Percentiles rank a stretch among this genome's conserved stretches.
phyloP scores from a whole-genome alignment of 2,113 vertebrate species.

The Herpailurus yagouaroundi region DNA sequence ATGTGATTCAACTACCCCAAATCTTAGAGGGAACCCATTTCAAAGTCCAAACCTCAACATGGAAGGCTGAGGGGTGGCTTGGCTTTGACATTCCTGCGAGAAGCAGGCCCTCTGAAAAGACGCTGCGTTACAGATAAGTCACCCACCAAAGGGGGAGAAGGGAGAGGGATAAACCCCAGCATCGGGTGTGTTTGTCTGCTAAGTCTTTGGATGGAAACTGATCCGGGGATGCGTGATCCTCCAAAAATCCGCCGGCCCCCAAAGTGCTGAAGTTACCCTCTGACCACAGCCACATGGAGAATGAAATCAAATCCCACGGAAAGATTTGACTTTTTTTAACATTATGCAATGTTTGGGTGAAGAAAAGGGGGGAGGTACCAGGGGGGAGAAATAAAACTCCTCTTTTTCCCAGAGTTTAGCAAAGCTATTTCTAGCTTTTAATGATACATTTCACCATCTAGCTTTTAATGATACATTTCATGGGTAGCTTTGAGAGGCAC shows the following conservation, averaged over 20 bases:
- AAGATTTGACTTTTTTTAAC: constrained; percentile 87
- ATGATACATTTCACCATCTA: constrained; percentile 85
- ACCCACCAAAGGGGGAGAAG: neutral
- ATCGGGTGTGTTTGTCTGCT: constrained; percentile 47
- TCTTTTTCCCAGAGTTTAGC: constrained; percentile 83
- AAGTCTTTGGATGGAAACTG: constrained; percentile 76
- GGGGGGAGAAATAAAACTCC: constrained; percentile 73
- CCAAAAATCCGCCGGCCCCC: constrained; percentile 85
- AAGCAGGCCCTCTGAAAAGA: neutral
- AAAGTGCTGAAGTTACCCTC: constrained; percentile 81
- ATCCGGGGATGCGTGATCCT: constrained; percentile 81
- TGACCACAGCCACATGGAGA: constrained; percentile 86
- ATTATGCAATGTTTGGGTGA: constrained; percentile 89
- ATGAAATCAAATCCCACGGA: constrained; percentile 84
- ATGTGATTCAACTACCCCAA: constrained; percentile 42
- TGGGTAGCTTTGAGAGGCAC: constrained; percentile 78
- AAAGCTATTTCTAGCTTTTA: constrained; percentile 88
- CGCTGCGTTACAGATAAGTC: neutral
- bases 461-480: constrained; percentile 85
- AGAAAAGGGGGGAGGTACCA: constrained; percentile 57
- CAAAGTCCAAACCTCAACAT: neutral
- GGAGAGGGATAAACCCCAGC: constrained; percentile 40
- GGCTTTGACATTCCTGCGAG: neutral
- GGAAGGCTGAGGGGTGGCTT: neutral
- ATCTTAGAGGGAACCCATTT: neutral